Percentiles rank a stretch among this genome's conserved stretches.
These are phyloP conservation scores for Emys orbicularis DNA, from an alignment of 2,797 vertebrate species.

Conservation along the genomic window DNA sequence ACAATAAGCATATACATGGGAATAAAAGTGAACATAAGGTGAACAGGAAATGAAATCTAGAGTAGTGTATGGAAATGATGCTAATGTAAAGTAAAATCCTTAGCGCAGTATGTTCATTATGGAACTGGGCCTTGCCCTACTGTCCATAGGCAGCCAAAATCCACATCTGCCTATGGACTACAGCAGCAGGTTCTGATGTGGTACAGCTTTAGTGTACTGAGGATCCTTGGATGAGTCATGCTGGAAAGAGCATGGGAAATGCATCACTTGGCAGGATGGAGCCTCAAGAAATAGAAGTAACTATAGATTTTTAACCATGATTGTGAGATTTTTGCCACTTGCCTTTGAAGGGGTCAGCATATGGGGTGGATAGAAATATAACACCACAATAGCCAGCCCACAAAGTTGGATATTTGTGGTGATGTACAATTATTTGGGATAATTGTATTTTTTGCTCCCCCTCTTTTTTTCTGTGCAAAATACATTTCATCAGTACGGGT, in stretches of 20 bases:
- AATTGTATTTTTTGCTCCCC: background rate
- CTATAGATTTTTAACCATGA: background rate
- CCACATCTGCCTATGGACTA: background rate
- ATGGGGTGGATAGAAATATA: background rate
- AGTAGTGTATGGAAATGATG: background rate
- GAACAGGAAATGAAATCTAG: background rate
- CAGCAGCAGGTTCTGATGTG: background rate
- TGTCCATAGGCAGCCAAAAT: background rate
- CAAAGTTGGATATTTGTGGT: background rate
- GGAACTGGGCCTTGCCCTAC: background rate
- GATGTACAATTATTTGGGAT: background rate
- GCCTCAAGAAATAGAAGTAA: background rate
- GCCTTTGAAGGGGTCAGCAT: background rate
- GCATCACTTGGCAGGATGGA: background rate
- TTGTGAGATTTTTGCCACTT: background rate
- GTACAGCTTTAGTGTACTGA: background rate
- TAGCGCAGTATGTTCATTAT: background rate
- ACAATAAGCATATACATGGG: background rate
- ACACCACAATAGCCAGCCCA: background rate
- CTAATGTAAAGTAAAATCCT: background rate
- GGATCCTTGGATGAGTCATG: background rate
- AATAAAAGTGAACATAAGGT: background rate
- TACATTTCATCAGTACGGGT: background rate
- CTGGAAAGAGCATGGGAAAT: background rate
- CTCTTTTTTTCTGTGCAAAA: background rate